These are phyloP conservation scores for Spea hammondii DNA, from an alignment of 2,797 vertebrate genomes.

Conservation along the genomic window DNA sequence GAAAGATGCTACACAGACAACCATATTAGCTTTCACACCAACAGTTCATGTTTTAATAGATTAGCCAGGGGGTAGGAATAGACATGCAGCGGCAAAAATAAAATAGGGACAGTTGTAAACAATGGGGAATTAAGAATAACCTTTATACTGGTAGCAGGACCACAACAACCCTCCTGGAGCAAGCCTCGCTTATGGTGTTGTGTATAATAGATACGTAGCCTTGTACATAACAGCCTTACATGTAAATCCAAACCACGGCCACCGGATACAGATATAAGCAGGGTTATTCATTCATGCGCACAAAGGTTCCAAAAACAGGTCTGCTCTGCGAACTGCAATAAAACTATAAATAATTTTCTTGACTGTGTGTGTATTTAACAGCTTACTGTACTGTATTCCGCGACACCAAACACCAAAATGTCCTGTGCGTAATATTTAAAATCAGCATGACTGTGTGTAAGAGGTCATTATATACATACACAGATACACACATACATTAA, in stretches of 20 bases:
- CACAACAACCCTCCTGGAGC: neutral
- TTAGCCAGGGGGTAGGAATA: neutral
- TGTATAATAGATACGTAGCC: neutral
- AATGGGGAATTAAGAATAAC: neutral
- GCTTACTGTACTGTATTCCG: too few species aligned
- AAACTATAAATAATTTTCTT: too few species aligned
- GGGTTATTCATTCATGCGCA: neutral
- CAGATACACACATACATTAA: too few species aligned
- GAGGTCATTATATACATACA: too few species aligned
- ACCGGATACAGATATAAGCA: neutral
- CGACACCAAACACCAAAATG: too few species aligned
- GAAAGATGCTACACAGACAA: neutral
- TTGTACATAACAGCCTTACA: neutral
- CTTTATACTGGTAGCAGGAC: neutral
- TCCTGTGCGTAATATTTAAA: too few species aligned
- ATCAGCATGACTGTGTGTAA: too few species aligned
- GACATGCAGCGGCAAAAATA: neutral
- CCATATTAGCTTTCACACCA: too few species aligned
- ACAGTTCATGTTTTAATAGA: too few species aligned
- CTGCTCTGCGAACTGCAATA: too few species aligned
- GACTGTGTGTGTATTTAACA: too few species aligned
- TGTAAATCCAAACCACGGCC: neutral
- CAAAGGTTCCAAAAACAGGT: neutral
- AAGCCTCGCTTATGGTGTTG: neutral
- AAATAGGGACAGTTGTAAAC: conserved; percentile 31